These are phyloP conservation scores for Leptobrachium ailaonicum DNA, from an alignment of 2,113 vertebrate genomes.

Conservation along the genomic window DNA sequence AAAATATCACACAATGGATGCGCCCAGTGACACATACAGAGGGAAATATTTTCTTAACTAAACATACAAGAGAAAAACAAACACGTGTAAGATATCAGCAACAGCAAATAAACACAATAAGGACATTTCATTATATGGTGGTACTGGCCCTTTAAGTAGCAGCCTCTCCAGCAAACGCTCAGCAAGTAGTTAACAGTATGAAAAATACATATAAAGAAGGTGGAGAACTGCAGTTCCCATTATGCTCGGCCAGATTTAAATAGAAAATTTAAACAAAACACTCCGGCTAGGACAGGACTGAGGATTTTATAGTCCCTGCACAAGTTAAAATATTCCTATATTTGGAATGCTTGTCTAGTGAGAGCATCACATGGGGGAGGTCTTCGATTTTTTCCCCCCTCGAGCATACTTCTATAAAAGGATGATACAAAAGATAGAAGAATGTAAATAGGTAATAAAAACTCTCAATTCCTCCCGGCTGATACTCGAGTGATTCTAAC, in stretches of 20 bases:
- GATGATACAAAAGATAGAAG: constrained; percentile 21
- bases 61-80: too few species aligned
- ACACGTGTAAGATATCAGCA: too few species aligned
- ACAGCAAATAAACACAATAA: too few species aligned
- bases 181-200: too few species aligned
- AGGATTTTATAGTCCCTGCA: constrained; percentile 26
- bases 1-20: too few species aligned
- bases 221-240: too few species aligned
- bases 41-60: too few species aligned
- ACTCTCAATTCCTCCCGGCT: constrained; percentile 13
- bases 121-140: too few species aligned
- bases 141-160: too few species aligned
- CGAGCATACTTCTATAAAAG: constrained; percentile 41
- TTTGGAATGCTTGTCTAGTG: constrained; percentile 31
- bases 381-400: constrained; percentile 13
- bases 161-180: too few species aligned
- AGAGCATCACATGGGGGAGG: constrained; percentile 11
- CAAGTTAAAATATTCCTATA: constrained; percentile 40
- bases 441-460: constrained; percentile 48
- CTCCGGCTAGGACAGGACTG: constrained; percentile 9
- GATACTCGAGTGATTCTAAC: constrained; percentile 33
- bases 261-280: constrained; percentile 32
- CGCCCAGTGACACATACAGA: too few species aligned
- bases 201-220: too few species aligned
- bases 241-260: not conserved